phyloP scores from a whole-genome alignment of 2,888 invertebrate species.

The Pseudeuparius sepicola region DNA sequence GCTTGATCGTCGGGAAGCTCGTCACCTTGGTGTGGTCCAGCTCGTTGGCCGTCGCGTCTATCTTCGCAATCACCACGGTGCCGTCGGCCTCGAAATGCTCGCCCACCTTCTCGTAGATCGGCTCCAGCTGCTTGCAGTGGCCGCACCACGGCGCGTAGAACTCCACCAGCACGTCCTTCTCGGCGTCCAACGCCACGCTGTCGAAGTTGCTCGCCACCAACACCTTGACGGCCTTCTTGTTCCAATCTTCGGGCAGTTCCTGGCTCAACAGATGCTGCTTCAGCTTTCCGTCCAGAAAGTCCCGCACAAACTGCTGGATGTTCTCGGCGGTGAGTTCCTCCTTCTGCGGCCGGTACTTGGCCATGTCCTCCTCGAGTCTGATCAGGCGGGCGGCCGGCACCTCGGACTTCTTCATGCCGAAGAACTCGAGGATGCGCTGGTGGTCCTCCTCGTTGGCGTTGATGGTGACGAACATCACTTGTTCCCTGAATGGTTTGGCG shows the following conservation, averaged over 20 bases:
- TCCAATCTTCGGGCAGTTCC: slow-evolving; percentile 93
- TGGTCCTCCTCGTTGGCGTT: slow-evolving; percentile 94
- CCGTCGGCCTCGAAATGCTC: slow-evolving; percentile 72
- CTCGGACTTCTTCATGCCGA: slow-evolving; percentile 85
- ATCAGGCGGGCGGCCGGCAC: slow-evolving; percentile 86
- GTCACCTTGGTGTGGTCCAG: slow-evolving; percentile 90
- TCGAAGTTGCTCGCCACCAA: slow-evolving; percentile 95
- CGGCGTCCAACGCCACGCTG: slow-evolving; percentile 75
- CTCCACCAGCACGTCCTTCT: slow-evolving; percentile 92
- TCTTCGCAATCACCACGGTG: slow-evolving; percentile 89
- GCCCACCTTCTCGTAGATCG: slow-evolving; percentile 81
- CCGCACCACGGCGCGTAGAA: slow-evolving; percentile 99
- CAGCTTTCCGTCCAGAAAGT: slow-evolving; percentile 83
- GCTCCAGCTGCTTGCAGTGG: slow-evolving; percentile 95
- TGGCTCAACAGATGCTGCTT: slow-evolving; percentile 93
- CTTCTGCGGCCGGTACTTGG: slow-evolving; percentile 87
- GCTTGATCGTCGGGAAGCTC: slow-evolving; percentile 89
- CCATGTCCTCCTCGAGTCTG: slow-evolving; percentile 93
- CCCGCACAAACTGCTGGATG: slow-evolving; percentile 71
- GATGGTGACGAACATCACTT: slow-evolving; percentile 90
- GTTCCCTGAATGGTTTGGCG: slow-evolving; percentile 84
- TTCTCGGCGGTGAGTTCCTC: slow-evolving; percentile 60
- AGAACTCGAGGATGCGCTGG: slow-evolving; percentile 96
- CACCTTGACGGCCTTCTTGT: slow-evolving; percentile 71
- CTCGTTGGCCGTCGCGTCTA: slow-evolving; percentile 98